Percentiles rank a stretch among this genome's conserved stretches.
Evolutionary conservation across 2,888 invertebrate species (phyloP).

Genomic region (Microctonus aethiopoides): DNA sequence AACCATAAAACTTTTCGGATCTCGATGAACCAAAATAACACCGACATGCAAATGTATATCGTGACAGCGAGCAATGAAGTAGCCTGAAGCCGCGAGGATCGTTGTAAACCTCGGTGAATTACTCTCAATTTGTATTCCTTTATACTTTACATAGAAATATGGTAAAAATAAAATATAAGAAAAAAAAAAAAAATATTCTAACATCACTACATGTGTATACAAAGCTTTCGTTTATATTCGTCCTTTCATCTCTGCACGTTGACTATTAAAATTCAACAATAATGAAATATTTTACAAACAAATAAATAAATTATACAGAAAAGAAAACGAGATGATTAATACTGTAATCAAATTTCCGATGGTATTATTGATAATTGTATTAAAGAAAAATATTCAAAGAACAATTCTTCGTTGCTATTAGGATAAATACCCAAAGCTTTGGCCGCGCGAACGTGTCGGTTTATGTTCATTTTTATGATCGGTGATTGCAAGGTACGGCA

Average conservation of each 20-base stretch:
- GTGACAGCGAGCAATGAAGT: conserved; percentile 28
- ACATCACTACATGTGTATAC: neutral
- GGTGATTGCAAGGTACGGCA: conserved; percentile 59
- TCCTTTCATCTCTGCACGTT: neutral
- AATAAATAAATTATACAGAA: too few relatives aligned
- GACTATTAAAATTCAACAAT: too few relatives aligned
- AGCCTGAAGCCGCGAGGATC: conserved; percentile 10
- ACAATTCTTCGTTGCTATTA: conserved; percentile 21
- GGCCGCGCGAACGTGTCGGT: conserved; percentile 49
- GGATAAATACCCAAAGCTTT: conserved; percentile 33
- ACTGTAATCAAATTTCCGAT: neutral
- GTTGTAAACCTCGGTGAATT: conserved; percentile 18
- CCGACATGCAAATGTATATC: conserved; percentile 32
- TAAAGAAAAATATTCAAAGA: neutral
- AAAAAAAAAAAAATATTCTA: neutral
- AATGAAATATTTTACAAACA: too few relatives aligned
- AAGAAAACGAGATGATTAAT: neutral
- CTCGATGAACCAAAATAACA: conserved; percentile 23
- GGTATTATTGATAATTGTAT: neutral
- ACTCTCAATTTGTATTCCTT: conserved; percentile 21
- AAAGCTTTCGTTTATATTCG: neutral
- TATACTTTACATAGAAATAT: conserved; percentile 2
- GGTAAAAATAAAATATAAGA: neutral
- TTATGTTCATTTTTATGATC: conserved; percentile 60
- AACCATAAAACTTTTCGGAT: conserved; percentile 10